Base-by-base conservation (phyloP, 2,113 vertebrate genomes). In the Hydrochoerus hydrochaeris region DNA sequence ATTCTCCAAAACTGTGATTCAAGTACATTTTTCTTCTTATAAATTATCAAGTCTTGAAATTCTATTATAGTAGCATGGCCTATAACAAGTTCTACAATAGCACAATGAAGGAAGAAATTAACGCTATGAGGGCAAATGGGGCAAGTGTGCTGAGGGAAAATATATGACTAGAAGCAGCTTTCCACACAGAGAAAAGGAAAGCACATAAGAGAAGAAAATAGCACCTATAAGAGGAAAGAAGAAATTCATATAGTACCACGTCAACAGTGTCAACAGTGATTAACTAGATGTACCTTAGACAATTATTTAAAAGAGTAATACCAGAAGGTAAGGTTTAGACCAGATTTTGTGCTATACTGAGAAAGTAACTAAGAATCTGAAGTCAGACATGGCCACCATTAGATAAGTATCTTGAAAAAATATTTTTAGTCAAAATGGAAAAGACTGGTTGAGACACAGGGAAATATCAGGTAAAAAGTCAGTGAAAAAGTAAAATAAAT, bases 351-450 rank as follows among this genome's bases (percentile, higher is more conserved):
- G 35, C 78, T 62, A 14, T 77, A 80, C 52, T 69, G 14, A 91
- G 41, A 52, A 80, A 94, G 44, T 38, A 95, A 75, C 32, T 75
- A 91, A 91, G 20, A 88, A 57, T 81, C 81, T 94, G 71, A 91
- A 91, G 44, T 67, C 83, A 35, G 46, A 63, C 46, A 88, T n/a
- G 38, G 38, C 81, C n/a, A 81, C 52, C n/a, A 75, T 60, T 87
- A 93, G 41, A 54, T 24, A 46, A 11, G 44, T 90, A 80, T 4
- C 62, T 85, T 41, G 3, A 87, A 85, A 85, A 35, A 75, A 88
- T 75, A 94, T 81, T 52, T 60, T 83, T 32, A 22, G 30, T 73
- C 52, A 30, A 80, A 57, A 80, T 62, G 52, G 7, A 46, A 95
- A 78, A 80, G 44, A 38, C 14, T 65, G 10, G 3, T 2, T 94